These are phyloP conservation scores for Hedya salicella DNA, from an alignment of 2,888 invertebrate species.

Conservation along the genomic window DNA sequence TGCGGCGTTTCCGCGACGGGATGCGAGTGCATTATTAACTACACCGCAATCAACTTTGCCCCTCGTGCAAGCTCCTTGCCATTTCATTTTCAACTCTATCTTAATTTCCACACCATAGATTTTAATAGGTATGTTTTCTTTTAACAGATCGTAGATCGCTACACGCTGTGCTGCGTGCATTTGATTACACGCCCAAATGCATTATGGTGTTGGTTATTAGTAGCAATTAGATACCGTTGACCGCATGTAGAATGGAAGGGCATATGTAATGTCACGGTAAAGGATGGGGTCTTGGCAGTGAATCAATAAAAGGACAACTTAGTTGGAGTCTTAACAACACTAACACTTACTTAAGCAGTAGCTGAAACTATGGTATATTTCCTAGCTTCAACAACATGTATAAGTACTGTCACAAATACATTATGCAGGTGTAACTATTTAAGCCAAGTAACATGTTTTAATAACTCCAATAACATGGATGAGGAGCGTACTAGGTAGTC, in stretches of 20 bases:
- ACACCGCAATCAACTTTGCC: constrained; percentile 24
- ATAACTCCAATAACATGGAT: constrained; percentile 6
- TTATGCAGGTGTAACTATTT: too few relatives aligned
- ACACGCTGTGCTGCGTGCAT: constrained; percentile 10
- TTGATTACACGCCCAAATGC: constrained; percentile 20
- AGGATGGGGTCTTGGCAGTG: constrained; percentile 2
- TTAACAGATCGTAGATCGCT: not conserved
- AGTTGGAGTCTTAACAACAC: not conserved
- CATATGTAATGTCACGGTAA: constrained; percentile 17
- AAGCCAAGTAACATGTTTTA: too few relatives aligned
- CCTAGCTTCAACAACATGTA: too few relatives aligned
- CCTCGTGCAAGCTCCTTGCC: not conserved
- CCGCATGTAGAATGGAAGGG: constrained; percentile 6
- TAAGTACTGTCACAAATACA: too few relatives aligned
- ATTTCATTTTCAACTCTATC: not conserved
- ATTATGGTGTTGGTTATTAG: constrained; percentile 8
- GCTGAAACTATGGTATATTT: not conserved
- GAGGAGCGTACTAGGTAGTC: not conserved
- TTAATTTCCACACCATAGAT: not conserved
- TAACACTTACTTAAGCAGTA: not conserved
- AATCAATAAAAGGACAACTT: not conserved
- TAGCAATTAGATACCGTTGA: constrained; percentile 13
- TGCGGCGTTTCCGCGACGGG: constrained; percentile 57
- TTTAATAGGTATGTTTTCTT: not conserved
- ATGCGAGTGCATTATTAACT: constrained; percentile 57